These are phyloP conservation scores for Dendrolimus kikuchii DNA, from an alignment of 1,140 invertebrate species.

Conservation along the genomic window DNA sequence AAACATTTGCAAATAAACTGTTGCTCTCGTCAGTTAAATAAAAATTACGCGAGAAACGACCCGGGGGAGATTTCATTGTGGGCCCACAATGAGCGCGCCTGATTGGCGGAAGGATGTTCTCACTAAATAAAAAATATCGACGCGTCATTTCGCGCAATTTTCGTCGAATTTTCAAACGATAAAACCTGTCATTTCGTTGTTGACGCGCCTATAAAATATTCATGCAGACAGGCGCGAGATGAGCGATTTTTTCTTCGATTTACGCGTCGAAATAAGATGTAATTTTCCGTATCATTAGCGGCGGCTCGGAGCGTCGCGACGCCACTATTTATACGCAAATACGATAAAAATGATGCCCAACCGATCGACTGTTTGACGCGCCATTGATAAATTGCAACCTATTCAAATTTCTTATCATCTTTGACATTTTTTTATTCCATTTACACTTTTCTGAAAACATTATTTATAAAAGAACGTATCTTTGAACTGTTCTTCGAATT, in stretches of 20 bases:
- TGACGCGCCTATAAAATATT: conserved; percentile 72
- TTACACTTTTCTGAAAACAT: conserved; percentile 1
- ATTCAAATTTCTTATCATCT: conserved; percentile 52
- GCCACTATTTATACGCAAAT: conserved; percentile 71
- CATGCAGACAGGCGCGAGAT: conserved; percentile 65
- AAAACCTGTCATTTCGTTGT: conserved; percentile 71
- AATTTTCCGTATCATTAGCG: conserved; percentile 74
- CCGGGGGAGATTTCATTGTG: conserved; percentile 56
- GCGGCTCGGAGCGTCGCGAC: conserved; percentile 55
- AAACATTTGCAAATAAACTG: conserved; percentile 59
- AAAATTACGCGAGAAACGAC: conserved; percentile 59
- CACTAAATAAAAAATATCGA: conserved; percentile 71
- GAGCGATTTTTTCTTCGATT: conserved; percentile 71
- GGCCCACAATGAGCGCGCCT: conserved; percentile 59
- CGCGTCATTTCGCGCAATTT: conserved; percentile 70
- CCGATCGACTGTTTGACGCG: conserved; percentile 65
- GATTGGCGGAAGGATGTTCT: conserved; percentile 71
- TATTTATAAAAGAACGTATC: no score
- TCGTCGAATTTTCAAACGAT: conserved; percentile 71
- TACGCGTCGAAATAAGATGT: conserved; percentile 71
- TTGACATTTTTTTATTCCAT: conserved; percentile 33
- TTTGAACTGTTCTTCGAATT: no score
- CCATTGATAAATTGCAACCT: conserved; percentile 67
- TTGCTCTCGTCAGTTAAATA: conserved; percentile 62
- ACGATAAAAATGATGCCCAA: conserved; percentile 68